Base-by-base conservation (phyloP, 2,113 vertebrate species). In the Oryzias melastigma region DNA sequence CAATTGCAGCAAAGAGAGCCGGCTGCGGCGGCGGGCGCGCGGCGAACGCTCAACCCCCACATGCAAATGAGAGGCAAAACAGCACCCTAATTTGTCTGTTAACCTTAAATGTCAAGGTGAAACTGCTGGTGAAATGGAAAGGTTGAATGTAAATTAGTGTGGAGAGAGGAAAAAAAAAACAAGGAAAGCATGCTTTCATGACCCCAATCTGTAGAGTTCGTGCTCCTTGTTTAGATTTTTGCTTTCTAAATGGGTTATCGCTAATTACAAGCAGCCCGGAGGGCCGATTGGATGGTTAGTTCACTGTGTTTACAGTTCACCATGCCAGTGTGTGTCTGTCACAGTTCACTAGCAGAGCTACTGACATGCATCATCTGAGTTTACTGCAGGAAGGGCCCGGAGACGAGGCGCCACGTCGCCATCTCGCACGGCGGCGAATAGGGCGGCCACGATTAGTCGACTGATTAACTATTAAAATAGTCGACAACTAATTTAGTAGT, bases 41-140 rank as follows among this genome's bases (percentile, higher is more conserved):
- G 13, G 20, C 16, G 57, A 16, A 10, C 20, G 18, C 20, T 10
- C 53, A 0, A 45, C 2, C 14, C 19, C 24, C 18, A n/a, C 16
- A 0, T 12, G 24, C n/a, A 42, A 53, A 46, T 46, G 18, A 16
- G 35, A 47, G 43, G 41, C 48, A 67, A 57, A 58, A 62, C 7
- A 1, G 12, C 1, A 4, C 62, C 78, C 73, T 81, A 83, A 87
- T 88, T 84, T 85, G 75, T 82, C 85, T 65, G 75, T 86, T 90
- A 85, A 88, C 86, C 84, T 87, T 72, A 87, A 82, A 82, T 85
- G 87, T 82, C 87, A 87, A 86, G 85, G 85, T 88, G 83, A 83
- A 69, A 65, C 53, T 65, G 58, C 63, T 44, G 58, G 67, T 56
- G 67, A 58, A 80, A 79, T 73, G 75, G 72, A 79, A 84, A 86